Evolutionary conservation across 2,113 vertebrate species (phyloP).

Genomic region (Coregonus clupeaformis): DNA sequence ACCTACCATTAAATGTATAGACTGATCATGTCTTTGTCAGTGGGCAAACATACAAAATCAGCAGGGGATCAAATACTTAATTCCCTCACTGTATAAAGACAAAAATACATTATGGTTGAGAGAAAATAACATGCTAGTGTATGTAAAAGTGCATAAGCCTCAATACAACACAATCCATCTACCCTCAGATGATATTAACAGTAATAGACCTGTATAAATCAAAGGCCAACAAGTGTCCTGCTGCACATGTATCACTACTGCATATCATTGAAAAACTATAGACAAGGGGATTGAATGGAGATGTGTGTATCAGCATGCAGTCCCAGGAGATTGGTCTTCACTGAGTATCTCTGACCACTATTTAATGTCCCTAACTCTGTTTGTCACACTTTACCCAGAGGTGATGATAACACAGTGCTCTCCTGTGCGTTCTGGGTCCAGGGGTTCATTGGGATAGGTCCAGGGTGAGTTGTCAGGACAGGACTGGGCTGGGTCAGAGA

Average conservation of each 20-base stretch:
- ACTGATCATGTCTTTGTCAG: too few relatives aligned
- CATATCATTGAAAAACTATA: neutral
- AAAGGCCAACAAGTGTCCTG: neutral
- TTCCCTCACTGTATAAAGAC: too few relatives aligned
- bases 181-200: neutral
- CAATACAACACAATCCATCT: neutral
- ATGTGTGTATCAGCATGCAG: neutral
- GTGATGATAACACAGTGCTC: too few relatives aligned
- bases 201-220: neutral
- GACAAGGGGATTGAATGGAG: neutral
- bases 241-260: neutral
- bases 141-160: constrained; percentile 2
- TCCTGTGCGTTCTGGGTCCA: too few relatives aligned
- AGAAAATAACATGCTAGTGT: neutral
- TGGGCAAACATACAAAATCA: too few relatives aligned
- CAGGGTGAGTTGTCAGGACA: too few relatives aligned
- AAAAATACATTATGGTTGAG: neutral
- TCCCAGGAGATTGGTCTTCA: neutral
- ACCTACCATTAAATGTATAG: too few relatives aligned
- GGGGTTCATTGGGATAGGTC: too few relatives aligned
- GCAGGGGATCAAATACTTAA: too few relatives aligned
- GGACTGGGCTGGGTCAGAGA: too few relatives aligned
- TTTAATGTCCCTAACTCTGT: too few relatives aligned
- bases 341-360: neutral
- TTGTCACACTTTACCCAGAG: too few relatives aligned